Evolutionary conservation across 2,888 invertebrate species (phyloP).

Genomic region (Catocala nupta): DNA sequence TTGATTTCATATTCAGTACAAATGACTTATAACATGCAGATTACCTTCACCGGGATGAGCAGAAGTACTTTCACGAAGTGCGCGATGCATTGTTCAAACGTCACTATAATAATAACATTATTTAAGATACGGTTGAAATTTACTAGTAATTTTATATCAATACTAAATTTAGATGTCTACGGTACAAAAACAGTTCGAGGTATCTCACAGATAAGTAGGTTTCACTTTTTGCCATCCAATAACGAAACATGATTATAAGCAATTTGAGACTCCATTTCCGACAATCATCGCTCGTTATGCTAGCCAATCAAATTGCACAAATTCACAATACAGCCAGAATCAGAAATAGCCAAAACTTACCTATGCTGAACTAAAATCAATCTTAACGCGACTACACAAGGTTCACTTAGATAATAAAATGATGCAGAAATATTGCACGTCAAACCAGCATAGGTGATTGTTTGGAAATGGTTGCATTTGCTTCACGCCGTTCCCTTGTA

Average conservation of each 20-base stretch:
- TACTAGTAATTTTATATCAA: no score
- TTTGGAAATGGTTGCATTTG: slow-evolving; percentile 73
- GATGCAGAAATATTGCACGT: slow-evolving; percentile 65
- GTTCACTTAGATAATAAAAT: slow-evolving; percentile 32
- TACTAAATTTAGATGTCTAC: no score
- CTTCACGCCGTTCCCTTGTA: slow-evolving; percentile 51
- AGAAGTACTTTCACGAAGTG: slow-evolving; percentile 42
- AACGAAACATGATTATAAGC: slow-evolving; percentile 18
- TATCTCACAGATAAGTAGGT: neutral
- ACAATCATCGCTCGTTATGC: slow-evolving; percentile 43
- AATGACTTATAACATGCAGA: neutral
- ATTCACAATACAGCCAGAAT: slow-evolving; percentile 32
- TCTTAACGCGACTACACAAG: slow-evolving; percentile 36
- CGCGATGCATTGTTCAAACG: slow-evolving; percentile 48
- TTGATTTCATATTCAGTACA: no score
- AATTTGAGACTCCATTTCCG: slow-evolving; percentile 25
- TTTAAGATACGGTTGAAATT: no score
- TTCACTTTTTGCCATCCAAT: neutral
- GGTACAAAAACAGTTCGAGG: no score
- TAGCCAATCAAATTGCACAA: slow-evolving; percentile 50
- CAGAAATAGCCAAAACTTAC: slow-evolving; percentile 39
- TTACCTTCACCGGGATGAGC: slow-evolving; percentile 50
- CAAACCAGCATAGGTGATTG: slow-evolving; percentile 70
- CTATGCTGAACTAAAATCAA: slow-evolving; percentile 21
- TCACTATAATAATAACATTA: slow-evolving; percentile 24